Percentiles rank a stretch among this genome's conserved stretches.
phyloP scores from a whole-genome alignment of 1,140 invertebrate genomes.

The Uloborus diversus region DNA sequence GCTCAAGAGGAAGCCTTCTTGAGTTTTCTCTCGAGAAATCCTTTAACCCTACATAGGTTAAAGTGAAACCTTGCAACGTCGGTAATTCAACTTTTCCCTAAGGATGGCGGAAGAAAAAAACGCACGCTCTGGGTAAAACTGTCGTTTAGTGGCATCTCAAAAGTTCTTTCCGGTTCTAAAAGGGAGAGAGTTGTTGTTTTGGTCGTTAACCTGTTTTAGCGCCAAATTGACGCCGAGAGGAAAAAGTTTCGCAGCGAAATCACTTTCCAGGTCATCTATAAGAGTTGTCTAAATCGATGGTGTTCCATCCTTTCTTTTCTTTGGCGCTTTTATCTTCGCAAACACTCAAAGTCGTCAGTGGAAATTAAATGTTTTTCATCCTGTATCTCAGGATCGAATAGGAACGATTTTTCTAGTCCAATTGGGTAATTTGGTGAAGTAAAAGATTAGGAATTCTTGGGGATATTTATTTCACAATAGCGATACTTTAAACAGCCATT shows the following conservation, averaged over 20 bases:
- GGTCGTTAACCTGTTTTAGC: conserved; percentile 53
- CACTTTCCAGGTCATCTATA: conserved; percentile 49
- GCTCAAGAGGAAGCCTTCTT: conserved; percentile 25
- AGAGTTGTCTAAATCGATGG: conserved; percentile 52
- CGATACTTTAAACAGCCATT: no score
- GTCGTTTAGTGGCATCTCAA: conserved; percentile 39
- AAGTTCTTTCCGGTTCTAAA: conserved; percentile 32
- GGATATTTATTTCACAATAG: no score
- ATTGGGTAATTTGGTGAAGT: no score
- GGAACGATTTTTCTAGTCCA: no score
- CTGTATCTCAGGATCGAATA: no score
- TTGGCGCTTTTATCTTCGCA: conserved; percentile 25
- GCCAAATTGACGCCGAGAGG: conserved; percentile 32
- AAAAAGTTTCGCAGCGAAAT: conserved; percentile 28
- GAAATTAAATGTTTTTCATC: conserved; percentile 37
- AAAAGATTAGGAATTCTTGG: no score
- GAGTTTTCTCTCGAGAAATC: conserved; percentile 7
- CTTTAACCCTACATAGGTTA: conserved; percentile 49
- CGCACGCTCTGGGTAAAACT: no score
- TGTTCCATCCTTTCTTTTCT: background rate
- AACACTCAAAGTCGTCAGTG: conserved; percentile 18
- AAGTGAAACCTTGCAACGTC: conserved; percentile 35
- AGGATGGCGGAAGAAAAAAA: background rate
- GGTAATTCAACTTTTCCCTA: conserved; percentile 39
- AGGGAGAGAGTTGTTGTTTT: conserved; percentile 45